These are phyloP conservation scores for Syrrhaptes paradoxus DNA, from an alignment of 2,113 vertebrate genomes.

Conservation along the genomic window DNA sequence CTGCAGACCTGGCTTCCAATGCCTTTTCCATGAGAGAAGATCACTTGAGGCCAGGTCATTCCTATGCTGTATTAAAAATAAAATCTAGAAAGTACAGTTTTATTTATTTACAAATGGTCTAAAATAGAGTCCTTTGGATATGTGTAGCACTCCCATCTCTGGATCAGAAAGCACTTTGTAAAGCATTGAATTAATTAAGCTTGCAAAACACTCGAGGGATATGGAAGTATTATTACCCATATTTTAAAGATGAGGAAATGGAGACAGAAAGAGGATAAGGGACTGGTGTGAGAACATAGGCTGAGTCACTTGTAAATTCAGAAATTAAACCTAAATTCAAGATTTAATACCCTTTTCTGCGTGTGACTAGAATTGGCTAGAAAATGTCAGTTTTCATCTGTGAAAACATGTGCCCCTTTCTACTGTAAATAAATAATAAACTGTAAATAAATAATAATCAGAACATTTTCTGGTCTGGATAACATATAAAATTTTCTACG, in stretches of 20 bases:
- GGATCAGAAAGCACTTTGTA: constrained; percentile 17
- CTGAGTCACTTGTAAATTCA: constrained; percentile 18
- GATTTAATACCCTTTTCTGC: neutral
- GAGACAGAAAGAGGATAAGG: constrained; percentile 13
- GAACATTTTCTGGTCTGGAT: neutral
- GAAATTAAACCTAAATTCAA: constrained; percentile 13
- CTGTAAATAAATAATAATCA: neutral
- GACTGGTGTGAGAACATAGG: neutral
- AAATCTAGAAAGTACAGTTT: neutral
- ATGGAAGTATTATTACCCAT: constrained; percentile 50
- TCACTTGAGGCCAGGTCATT: neutral
- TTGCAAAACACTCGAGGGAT: constrained; percentile 38
- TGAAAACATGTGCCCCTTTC: neutral
- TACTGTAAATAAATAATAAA: neutral
- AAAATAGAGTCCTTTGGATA: neutral
- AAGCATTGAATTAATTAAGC: constrained; percentile 52
- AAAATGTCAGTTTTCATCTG: neutral
- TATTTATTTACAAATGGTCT: constrained; percentile 22
- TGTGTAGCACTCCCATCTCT: neutral
- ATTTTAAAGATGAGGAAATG: constrained; percentile 65
- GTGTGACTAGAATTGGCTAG: neutral
- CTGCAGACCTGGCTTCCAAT: neutral
- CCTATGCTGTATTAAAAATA: constrained; percentile 5
- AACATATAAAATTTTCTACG: neutral
- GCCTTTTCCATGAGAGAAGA: constrained; percentile 1